These are phyloP conservation scores for Trisateles emortualis DNA, from an alignment of 2,888 invertebrate genomes.

Conservation along the genomic window DNA sequence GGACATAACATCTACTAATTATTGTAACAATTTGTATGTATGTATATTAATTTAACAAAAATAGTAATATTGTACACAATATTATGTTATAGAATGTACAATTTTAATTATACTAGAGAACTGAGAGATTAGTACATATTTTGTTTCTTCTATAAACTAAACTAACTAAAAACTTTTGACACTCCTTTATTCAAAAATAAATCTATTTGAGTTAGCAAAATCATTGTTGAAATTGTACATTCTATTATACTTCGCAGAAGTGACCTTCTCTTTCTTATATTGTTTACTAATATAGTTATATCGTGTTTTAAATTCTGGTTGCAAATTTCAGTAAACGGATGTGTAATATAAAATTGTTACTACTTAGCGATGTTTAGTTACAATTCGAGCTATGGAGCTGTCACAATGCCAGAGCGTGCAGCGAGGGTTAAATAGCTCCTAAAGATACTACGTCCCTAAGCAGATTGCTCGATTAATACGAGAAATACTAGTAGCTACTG, in stretches of 20 bases:
- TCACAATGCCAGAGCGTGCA: no score
- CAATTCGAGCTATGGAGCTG: no score
- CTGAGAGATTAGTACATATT: no score
- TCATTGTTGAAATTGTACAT: slow-evolving; percentile 6
- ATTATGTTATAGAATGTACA: background rate
- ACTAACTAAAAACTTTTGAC: background rate
- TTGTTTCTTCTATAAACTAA: no score
- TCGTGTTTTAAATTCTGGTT: slow-evolving; percentile 1
- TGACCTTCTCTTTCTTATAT: slow-evolving; percentile 29
- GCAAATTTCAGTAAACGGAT: background rate
- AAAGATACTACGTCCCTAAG: no score
- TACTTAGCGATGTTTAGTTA: background rate
- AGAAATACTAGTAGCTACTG: no score
- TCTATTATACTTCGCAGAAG: slow-evolving; percentile 25
- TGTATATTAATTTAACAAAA: slow-evolving; percentile 3
- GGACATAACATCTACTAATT: slow-evolving; percentile 34
- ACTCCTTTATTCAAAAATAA: background rate
- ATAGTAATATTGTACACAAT: slow-evolving; percentile 2
- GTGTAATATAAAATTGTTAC: background rate
- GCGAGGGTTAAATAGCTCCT: no score
- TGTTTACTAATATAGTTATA: slow-evolving; percentile 9
- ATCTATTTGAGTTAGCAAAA: no score
- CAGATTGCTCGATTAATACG: no score
- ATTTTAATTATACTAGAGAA: background rate
- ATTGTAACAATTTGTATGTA: slow-evolving; percentile 22